phyloP scores from a whole-genome alignment of 2,113 vertebrate species.

The Procapra przewalskii region DNA sequence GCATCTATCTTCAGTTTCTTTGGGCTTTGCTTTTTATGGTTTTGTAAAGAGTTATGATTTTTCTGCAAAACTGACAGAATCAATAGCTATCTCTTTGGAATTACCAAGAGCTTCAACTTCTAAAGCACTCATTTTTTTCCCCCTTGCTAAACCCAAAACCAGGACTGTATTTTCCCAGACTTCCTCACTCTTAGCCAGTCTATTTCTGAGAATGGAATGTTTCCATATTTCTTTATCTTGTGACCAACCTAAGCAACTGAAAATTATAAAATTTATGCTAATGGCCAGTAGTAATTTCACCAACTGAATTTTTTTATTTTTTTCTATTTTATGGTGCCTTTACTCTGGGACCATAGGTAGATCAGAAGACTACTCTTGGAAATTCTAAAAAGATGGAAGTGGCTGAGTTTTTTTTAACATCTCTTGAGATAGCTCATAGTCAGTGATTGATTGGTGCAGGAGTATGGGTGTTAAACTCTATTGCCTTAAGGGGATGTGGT shows the following conservation, averaged over 20 bases:
- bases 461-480: not conserved
- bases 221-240: not conserved
- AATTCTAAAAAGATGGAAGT: not conserved
- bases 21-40: not conserved
- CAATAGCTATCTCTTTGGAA: not conserved
- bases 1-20: not conserved
- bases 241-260: not conserved
- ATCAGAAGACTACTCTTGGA: not conserved
- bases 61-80: not conserved
- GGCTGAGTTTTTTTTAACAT: not conserved
- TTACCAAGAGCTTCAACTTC: not conserved
- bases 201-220: not conserved
- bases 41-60: not conserved
- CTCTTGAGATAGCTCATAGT: not conserved
- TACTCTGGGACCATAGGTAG: not conserved
- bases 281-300: not conserved
- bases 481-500: not conserved
- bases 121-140: not conserved
- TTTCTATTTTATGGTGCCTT: not conserved
- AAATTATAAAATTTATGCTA: not conserved
- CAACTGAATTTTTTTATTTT: not conserved
- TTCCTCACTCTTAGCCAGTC: not conserved
- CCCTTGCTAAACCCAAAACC: not conserved
- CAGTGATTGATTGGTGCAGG: not conserved
- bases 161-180: not conserved